Base-by-base conservation (phyloP, 2,888 invertebrate genomes). In the Sceliomorpha sp. region DNA sequence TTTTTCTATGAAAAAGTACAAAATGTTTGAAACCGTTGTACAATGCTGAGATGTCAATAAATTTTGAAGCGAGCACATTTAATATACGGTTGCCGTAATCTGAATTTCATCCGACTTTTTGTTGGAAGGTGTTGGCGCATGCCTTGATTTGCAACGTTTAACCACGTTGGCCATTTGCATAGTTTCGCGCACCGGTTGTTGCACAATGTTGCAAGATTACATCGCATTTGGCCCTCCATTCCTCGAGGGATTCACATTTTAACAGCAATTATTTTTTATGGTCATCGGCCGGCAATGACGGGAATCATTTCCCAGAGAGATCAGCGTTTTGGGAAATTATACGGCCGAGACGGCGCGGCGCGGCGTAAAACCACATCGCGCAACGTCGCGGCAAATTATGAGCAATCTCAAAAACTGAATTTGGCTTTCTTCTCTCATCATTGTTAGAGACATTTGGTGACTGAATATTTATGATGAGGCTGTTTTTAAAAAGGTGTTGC, bases 241-340 rank as follows among this genome's bases (percentile, higher is more conserved):
- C 55, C 56, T 20, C 26, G 24, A 13, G 51, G 45, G 42, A 45
- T 26, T 51, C 14, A 45, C 20, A 48, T n/a, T 58, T 64, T 56
- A 64, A 56, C 64, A 56, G 55, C 56, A 64, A 64, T 64, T 63
- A 63, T 56, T 64, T 44, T 56, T 64, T 20, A 42, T 39, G 56
- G 44, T 56, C 42, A 24, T 42, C 36, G 10, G 5, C 7, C n/a
- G n/a, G 14, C 8, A 48, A 58, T 56, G 37, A 56, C 56, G 24
- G 50, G 55, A 56, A 64, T 56, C 24, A 56, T 44, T 31, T 64
- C 27, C 31, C 40, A 45, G 14, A 56, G 29, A n/a, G 44, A 56
- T 26, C n/a, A 9, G 13, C 56, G 56, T 56, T 56, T 56, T 50
- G 40, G 56, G 45, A 64, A 56, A 64, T 64, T 64, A 64, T 44